Conservation (phyloP, 2,797 vertebrate species). For the Okamejei kenojei region DNA sequence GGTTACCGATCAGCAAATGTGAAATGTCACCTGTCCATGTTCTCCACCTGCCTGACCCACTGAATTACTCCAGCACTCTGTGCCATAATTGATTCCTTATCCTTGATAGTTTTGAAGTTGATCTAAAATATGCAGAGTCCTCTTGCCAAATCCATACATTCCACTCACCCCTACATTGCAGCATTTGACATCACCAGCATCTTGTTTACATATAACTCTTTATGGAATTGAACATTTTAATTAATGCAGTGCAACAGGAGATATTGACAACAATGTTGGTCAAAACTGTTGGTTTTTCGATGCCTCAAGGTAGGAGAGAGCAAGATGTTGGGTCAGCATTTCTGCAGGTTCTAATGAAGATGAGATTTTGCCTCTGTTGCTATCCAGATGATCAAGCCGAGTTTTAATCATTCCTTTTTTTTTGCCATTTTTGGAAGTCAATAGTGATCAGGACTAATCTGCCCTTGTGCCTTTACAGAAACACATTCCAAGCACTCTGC, state of each 20-base stretch:
- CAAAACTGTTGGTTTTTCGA: neutral
- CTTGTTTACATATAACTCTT: neutral
- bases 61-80: too few relatives aligned
- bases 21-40: too few relatives aligned
- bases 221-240: neutral
- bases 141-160: neutral
- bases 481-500: too few relatives aligned
- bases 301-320: neutral
- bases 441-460: neutral
- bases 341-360: neutral
- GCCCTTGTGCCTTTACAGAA: too few relatives aligned
- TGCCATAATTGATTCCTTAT: neutral
- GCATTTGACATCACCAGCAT: neutral
- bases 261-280: neutral
- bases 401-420: neutral
- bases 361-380: neutral
- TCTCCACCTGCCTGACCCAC: too few relatives aligned
- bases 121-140: neutral
- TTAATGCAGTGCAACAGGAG: neutral
- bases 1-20: neutral
- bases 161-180: neutral
- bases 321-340: neutral
- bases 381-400: neutral
- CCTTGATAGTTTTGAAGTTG: neutral
- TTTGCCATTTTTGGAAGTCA: neutral